phyloP scores from a whole-genome alignment of 1,140 invertebrate genomes.

The Pogonomyrmex californicus region DNA sequence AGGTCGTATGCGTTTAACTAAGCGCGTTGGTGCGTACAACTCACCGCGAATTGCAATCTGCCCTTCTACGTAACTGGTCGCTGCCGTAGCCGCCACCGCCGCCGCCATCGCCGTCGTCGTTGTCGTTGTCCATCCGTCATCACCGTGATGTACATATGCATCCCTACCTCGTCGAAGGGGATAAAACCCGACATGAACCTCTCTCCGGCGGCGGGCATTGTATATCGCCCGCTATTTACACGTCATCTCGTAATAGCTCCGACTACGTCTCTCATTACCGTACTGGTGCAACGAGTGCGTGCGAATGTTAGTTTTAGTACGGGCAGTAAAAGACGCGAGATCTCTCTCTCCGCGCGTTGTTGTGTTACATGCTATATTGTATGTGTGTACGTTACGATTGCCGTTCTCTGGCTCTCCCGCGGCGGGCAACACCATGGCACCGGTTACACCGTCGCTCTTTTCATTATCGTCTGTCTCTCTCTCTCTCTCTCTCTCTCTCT shows the following conservation, averaged over 20 bases:
- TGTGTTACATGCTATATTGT: background rate
- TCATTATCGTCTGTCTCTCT: slow-evolving; percentile 55
- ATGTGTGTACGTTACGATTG: slow-evolving; percentile 34
- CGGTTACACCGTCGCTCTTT: slow-evolving; percentile 40
- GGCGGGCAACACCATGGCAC: background rate
- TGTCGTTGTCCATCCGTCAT: too few relatives aligned
- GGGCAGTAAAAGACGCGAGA: slow-evolving; percentile 67
- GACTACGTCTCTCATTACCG: slow-evolving; percentile 66
- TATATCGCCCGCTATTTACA: slow-evolving; percentile 67
- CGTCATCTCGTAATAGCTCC: slow-evolving; percentile 70
- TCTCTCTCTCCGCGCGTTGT: too few relatives aligned
- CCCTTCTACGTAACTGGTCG: slow-evolving; percentile 32
- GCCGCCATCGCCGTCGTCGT: background rate
- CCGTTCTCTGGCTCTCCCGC: slow-evolving; percentile 9
- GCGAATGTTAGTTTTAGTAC: slow-evolving; percentile 70
- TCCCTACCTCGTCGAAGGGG: slow-evolving; percentile 31
- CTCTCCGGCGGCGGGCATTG: slow-evolving; percentile 40
- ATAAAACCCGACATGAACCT: slow-evolving; percentile 63
- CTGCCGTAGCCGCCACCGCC: background rate
- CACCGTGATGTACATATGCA: background rate
- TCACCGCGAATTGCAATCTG: slow-evolving; percentile 46
- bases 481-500: too few relatives aligned
- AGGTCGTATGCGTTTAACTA: slow-evolving; percentile 48
- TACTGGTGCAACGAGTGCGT: slow-evolving; percentile 49
- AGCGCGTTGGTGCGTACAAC: slow-evolving; percentile 47